phyloP scores from a whole-genome alignment of 2,113 vertebrate species.

The Hemichromis elongatus region DNA sequence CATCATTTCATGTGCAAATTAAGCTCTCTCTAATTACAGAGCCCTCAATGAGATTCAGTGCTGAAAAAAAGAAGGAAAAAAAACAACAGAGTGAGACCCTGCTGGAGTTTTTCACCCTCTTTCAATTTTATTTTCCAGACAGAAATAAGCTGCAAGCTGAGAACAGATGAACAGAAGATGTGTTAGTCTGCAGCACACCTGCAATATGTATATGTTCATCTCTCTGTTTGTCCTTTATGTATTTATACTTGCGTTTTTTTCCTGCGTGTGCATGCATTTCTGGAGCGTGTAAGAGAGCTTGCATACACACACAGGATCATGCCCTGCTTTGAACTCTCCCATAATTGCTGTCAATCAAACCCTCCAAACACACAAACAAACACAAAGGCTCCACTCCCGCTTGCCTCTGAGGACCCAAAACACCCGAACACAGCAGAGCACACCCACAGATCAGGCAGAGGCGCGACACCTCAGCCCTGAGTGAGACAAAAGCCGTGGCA shows the following conservation, averaged over 20 bases:
- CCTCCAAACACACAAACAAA: constrained; percentile 44
- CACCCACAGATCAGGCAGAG: neutral
- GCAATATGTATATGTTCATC: neutral
- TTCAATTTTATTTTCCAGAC: neutral
- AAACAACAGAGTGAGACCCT: neutral
- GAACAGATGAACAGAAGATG: neutral
- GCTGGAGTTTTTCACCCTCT: neutral
- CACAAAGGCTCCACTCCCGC: constrained; percentile 30
- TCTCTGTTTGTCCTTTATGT: neutral
- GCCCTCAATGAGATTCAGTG: constrained; percentile 3
- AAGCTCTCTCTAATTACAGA: constrained; percentile 41
- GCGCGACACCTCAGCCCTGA: neutral
- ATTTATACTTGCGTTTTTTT: neutral
- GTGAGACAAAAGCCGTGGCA: constrained; percentile 32
- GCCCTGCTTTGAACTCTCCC: constrained; percentile 29
- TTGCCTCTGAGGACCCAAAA: constrained; percentile 13
- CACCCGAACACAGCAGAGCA: neutral
- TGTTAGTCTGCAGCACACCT: neutral
- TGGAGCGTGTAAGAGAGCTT: neutral
- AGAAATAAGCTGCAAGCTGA: neutral
- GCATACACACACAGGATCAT: neutral
- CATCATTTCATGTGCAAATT: constrained; percentile 46
- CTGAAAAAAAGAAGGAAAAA: neutral
- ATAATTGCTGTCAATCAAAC: constrained; percentile 64
- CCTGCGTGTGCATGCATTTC: neutral